phyloP scores from a whole-genome alignment of 2,888 invertebrate species.

The Drosophila kuntzei region DNA sequence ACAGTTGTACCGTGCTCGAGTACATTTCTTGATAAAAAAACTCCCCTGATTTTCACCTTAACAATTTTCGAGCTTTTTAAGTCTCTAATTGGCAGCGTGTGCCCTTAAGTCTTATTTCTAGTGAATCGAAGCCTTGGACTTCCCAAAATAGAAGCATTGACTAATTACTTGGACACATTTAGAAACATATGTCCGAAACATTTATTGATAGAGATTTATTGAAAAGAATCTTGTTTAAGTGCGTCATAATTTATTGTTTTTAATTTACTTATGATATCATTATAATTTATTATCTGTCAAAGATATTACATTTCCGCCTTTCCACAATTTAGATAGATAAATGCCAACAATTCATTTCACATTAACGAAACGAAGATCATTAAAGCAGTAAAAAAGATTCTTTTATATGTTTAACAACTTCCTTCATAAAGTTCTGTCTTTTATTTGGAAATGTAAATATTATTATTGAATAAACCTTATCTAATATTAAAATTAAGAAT shows the following conservation, averaged over 20 bases:
- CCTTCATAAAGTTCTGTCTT: neutral
- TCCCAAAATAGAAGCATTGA: conserved; percentile 24
- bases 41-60: conserved; percentile 15
- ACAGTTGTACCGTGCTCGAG: conserved; percentile 1
- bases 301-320: conserved; percentile 14
- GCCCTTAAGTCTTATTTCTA: neutral
- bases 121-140: neutral
- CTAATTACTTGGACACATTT: conserved; percentile 1
- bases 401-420: neutral
- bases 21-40: conserved; percentile 16
- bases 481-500: conserved; percentile 1
- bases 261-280: conserved; percentile 10
- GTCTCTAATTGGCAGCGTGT: conserved; percentile 27
- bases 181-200: neutral
- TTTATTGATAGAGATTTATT: neutral
- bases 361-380: neutral
- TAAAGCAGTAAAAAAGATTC: neutral
- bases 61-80: conserved; percentile 9
- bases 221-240: neutral
- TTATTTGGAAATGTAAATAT: neutral
- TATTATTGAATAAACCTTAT: neutral
- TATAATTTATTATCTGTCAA: neutral
- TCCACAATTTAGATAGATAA: neutral
- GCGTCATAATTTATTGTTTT: conserved; percentile 4
- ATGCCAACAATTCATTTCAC: neutral